phyloP scores from a whole-genome alignment of 2,797 vertebrate genomes.

The Octomys mimax region DNA sequence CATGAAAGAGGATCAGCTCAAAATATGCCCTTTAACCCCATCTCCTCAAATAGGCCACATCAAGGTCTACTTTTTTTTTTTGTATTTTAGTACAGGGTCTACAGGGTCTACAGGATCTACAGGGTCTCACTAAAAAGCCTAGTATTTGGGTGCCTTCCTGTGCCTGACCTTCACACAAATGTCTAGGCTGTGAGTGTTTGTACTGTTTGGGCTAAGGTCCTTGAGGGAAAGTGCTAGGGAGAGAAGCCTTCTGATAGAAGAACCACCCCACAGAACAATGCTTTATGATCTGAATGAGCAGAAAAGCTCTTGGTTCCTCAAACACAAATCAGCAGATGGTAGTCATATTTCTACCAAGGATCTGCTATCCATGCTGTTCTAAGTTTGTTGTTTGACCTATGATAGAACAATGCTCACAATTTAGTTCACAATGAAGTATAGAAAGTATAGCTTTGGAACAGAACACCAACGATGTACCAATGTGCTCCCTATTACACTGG shows the following conservation, averaged over 20 bases:
- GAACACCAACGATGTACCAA: neutral
- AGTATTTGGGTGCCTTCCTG: neutral
- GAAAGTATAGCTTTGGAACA: neutral
- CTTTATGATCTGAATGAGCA: neutral
- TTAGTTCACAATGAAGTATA: neutral
- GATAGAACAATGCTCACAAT: neutral
- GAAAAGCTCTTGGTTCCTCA: neutral
- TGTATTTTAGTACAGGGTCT: no score
- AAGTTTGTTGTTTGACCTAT: neutral
- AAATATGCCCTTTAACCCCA: no score
- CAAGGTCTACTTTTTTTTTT: neutral
- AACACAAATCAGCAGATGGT: neutral
- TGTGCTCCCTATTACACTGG: neutral
- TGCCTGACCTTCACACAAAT: neutral
- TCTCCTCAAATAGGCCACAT: neutral
- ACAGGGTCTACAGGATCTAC: no score
- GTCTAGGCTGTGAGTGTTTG: neutral
- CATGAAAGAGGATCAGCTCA: neutral
- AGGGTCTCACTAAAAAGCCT: no score
- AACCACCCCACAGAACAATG: neutral
- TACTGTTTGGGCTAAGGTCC: neutral
- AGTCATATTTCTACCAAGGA: neutral
- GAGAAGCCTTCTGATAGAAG: neutral
- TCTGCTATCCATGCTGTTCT: neutral
- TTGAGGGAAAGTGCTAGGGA: neutral